phyloP scores from a whole-genome alignment of 2,888 invertebrate genomes.

The Sepioteuthis lessoniana region DNA sequence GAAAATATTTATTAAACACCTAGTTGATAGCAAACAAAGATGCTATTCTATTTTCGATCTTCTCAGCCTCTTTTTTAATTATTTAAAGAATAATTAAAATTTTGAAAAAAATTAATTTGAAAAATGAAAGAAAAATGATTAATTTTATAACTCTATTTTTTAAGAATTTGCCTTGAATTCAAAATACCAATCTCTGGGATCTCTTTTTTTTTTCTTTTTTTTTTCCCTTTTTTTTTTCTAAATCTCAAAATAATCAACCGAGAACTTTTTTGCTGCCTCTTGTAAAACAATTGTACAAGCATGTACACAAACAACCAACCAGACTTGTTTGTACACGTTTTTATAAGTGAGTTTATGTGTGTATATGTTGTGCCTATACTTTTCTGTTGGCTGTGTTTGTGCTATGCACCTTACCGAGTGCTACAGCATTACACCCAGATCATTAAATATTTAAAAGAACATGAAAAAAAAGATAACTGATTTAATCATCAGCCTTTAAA shows the following conservation, averaged over 20 bases:
- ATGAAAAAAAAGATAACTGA: not conserved
- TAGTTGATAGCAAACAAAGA: not conserved
- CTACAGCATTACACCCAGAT: constrained; percentile 4
- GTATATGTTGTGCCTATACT: not conserved
- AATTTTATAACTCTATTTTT: constrained; percentile 46
- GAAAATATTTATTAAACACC: not conserved
- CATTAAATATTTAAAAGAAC: not conserved
- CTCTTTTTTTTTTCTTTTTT: not conserved
- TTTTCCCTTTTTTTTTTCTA: not conserved
- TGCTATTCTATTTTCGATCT: not conserved
- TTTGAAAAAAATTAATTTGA: not conserved
- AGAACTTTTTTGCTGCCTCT: constrained; percentile 2
- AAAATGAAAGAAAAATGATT: not conserved
- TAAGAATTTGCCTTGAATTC: constrained; percentile 45
- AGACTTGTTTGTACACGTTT: not conserved
- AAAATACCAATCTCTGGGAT: constrained; percentile 43
- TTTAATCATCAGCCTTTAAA: not conserved
- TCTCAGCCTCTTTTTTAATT: not conserved
- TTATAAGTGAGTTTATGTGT: not conserved
- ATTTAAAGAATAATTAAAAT: constrained; percentile 25
- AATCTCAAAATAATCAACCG: not conserved
- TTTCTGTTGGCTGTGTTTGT: constrained; percentile 6
- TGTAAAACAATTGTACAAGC: not conserved
- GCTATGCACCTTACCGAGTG: not conserved
- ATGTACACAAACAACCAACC: not conserved